phyloP scores from a whole-genome alignment of 2,113 vertebrate genomes.

The Herpetotheres cachinnans region DNA sequence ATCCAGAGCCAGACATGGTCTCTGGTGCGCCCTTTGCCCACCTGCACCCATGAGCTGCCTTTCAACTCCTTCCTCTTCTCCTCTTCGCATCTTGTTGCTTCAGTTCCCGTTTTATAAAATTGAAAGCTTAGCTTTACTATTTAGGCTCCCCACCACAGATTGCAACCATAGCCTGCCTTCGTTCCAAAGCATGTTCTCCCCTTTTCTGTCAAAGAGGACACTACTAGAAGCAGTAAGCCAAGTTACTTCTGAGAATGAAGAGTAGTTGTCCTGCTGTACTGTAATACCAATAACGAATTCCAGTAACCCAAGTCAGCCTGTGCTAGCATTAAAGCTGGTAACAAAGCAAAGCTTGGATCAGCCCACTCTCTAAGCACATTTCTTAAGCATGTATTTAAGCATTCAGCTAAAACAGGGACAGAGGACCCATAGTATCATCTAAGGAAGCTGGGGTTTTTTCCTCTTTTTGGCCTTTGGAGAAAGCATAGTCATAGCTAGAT shows the following conservation, averaged over 20 bases:
- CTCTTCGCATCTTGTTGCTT: not conserved
- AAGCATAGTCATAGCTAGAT: not conserved
- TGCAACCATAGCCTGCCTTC: not conserved
- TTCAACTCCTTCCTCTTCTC: not conserved
- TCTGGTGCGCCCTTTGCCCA: not conserved
- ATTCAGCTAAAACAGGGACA: not conserved
- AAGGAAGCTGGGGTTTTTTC: not conserved
- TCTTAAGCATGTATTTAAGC: not conserved
- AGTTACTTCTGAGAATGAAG: not conserved
- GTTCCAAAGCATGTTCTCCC: not conserved
- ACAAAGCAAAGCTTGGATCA: not conserved
- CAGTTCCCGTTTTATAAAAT: not conserved
- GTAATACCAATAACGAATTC: not conserved
- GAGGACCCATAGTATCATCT: not conserved
- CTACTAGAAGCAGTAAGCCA: not conserved
- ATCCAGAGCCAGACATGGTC: not conserved
- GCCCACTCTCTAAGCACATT: not conserved
- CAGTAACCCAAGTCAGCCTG: not conserved
- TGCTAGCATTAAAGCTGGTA: not conserved
- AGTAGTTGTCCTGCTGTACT: not conserved
- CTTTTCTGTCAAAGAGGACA: not conserved
- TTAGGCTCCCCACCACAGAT: not conserved
- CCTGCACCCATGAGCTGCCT: not conserved
- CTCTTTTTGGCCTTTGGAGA: not conserved
- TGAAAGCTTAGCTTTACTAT: not conserved